Evolutionary conservation across 2,113 vertebrate species (phyloP), one percentile per base, ranked within the genome.

Genomic region (Choloepus hoffmanni): DNA sequence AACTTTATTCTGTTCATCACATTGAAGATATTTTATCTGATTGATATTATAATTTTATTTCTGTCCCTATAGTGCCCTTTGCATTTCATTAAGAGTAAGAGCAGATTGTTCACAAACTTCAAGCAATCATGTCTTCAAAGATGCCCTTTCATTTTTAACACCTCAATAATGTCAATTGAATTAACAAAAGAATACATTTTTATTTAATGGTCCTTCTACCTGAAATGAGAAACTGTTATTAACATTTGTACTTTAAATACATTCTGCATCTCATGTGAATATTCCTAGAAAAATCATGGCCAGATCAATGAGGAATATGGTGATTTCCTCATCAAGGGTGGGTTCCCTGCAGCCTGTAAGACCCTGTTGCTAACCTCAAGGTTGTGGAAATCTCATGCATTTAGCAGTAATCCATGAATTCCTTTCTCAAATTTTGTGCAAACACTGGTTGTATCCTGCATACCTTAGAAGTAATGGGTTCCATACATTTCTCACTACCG

Each of bases 141-240:
- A 83, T 62, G 60, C 55, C 11, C 3, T 97, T 97, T 97, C n/a
- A 60, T 90, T 95, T 93, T 92, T 86, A 85, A 36, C 7, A 83
- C 30, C 60, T 95, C 89, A 76, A 84, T 91, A 92, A 85, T 90
- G 77, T 94, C 78, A 89, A 85, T 74, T 58, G 43, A 96, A 95
- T 95, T 93, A 85, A 55, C 53, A 8, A 73, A 88, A 85, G 85
- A 90, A 72, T 55, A 45, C 5, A 85, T 94, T 96, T 92, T 95
- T 62, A 36, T 73, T 93, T 95, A 89, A 92, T 60, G 55, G 77
- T 79, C 36, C 78, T 70, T 92, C 76, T 85, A 58, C 67, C 79
- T 97, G 58, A 95, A 92, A 89, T 92, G 48, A 94, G 88, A 67
- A 85, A 50, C 13, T 65, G 10, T 85, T 85, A 90, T 74, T 90